Base-by-base conservation (phyloP, 2,113 vertebrate species). In the Aegotheles bennettii region DNA sequence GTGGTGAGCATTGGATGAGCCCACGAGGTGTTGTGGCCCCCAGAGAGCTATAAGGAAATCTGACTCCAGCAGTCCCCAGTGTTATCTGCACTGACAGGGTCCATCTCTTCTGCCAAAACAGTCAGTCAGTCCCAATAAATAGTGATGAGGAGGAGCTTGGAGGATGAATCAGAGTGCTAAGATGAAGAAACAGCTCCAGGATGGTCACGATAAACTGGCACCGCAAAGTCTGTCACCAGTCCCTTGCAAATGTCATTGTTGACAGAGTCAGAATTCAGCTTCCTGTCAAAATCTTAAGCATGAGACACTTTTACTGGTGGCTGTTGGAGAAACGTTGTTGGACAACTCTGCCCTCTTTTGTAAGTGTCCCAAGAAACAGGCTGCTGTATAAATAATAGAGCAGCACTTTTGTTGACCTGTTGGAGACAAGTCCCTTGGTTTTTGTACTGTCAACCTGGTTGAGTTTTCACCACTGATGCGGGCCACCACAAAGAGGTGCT, bases 151-250 rank as follows among this genome's bases (percentile, higher is more conserved):
- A 95, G 25, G 64, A 92, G 16, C 17, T 29, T 68, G 68, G 47
- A 65, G 71, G 51, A 51, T 78, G 90, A 91, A 77, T 92, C 68
- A 78, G 63, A 36, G 31, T 48, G 59, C 35, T 53, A 83, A 92
- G 76, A 78, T 94, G 90, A 94, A 90, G 88, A 95, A 95, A 88
- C 16, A 71, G 10, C 21, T 80, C n/a, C 50, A 74, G 61, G 16
- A 48, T 33, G 31, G 75, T 59, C n/a, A 54, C 19, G 15, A 48
- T 64, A 77, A 94, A 92, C 47, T 18, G n/a, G 20, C 63, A 85
- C 33, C 38, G 51, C 43, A 80, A 78, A 84, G 82, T 63, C 36
- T 53, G 10, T 80, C 76, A 77, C 29, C 36, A 87, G 1, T 76
- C 54, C 48, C 87, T 79, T 51, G 35, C 69, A 92, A 93, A 95